Percentiles rank a stretch among this genome's conserved stretches.
Evolutionary conservation across 2,888 invertebrate species (phyloP).

Genomic region (Dryadula phaetusa): DNA sequence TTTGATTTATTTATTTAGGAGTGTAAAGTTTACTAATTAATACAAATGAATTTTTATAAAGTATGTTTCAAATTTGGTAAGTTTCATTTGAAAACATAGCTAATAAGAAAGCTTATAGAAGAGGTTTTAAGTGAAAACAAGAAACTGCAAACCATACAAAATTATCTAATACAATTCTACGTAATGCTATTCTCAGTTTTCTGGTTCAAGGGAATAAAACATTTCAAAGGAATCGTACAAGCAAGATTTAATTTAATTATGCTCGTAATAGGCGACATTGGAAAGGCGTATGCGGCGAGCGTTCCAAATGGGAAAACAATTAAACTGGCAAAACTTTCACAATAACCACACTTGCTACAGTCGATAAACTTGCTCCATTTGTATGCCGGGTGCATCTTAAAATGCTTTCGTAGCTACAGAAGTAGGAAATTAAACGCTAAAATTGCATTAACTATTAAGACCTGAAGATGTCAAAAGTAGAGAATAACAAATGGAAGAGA

Average conservation of each 20-base stretch:
- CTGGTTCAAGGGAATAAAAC: constrained; percentile 31
- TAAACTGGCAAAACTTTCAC: constrained; percentile 54
- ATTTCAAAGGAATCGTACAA: constrained; percentile 48
- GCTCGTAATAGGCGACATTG: constrained; percentile 55
- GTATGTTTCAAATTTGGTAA: neutral
- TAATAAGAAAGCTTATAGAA: neutral
- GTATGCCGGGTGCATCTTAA: constrained; percentile 50
- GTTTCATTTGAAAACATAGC: neutral
- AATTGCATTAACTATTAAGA: constrained; percentile 35
- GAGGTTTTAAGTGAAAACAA: constrained; percentile 1
- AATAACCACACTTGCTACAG: constrained; percentile 52
- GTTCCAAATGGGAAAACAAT: constrained; percentile 64
- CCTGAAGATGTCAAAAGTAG: constrained; percentile 32
- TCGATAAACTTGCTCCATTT: constrained; percentile 50
- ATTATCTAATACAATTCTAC: neutral
- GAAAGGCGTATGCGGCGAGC: constrained; percentile 53
- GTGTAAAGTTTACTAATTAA: constrained; percentile 7
- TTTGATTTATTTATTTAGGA: constrained; percentile 1
- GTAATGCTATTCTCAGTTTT: constrained; percentile 7
- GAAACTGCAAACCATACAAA: constrained; percentile 1
- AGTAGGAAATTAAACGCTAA: constrained; percentile 33
- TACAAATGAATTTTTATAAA: neutral
- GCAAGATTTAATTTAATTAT: constrained; percentile 62
- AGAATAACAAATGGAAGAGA: constrained; percentile 30
- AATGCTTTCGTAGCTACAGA: constrained; percentile 38